Percentiles rank a stretch among this genome's conserved stretches.
phyloP scores from a whole-genome alignment of 2,113 vertebrate genomes.

The Rhinolophus ferrumequinum region DNA sequence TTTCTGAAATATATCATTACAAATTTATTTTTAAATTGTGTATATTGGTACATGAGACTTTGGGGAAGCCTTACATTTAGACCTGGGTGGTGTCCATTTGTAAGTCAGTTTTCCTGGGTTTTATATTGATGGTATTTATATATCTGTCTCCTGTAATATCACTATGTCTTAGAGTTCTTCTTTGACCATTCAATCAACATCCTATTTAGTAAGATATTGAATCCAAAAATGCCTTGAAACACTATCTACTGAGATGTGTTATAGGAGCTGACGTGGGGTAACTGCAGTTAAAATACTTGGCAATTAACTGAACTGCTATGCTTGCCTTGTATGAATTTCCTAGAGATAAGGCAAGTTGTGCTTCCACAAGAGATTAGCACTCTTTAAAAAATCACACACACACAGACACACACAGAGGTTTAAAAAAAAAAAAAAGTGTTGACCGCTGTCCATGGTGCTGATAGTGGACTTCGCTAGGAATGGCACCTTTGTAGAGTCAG shows the following conservation, averaged over 20 bases:
- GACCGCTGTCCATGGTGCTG: background rate
- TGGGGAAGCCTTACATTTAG: background rate
- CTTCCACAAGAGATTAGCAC: background rate
- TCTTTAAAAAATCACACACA: background rate
- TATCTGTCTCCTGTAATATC: background rate
- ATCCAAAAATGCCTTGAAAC: slow-evolving; percentile 2
- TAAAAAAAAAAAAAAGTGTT: background rate
- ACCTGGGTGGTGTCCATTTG: background rate
- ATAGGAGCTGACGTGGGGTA: background rate
- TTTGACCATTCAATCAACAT: slow-evolving; percentile 38
- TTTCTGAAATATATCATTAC: background rate
- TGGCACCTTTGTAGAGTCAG: background rate
- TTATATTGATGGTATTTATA: slow-evolving; percentile 3
- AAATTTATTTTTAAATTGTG: background rate
- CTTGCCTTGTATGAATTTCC: background rate
- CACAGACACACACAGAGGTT: background rate
- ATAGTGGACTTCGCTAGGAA: background rate
- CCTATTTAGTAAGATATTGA: slow-evolving; percentile 46
- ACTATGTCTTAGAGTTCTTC: background rate
- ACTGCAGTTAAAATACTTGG: slow-evolving; percentile 52
- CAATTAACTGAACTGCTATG: background rate
- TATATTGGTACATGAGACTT: background rate
- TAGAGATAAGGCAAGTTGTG: slow-evolving; percentile 34
- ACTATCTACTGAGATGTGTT: background rate
- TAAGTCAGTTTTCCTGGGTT: slow-evolving; percentile 48